Conservation (phyloP, 2,888 invertebrate genomes). For the Daptonema setosum region DNA sequence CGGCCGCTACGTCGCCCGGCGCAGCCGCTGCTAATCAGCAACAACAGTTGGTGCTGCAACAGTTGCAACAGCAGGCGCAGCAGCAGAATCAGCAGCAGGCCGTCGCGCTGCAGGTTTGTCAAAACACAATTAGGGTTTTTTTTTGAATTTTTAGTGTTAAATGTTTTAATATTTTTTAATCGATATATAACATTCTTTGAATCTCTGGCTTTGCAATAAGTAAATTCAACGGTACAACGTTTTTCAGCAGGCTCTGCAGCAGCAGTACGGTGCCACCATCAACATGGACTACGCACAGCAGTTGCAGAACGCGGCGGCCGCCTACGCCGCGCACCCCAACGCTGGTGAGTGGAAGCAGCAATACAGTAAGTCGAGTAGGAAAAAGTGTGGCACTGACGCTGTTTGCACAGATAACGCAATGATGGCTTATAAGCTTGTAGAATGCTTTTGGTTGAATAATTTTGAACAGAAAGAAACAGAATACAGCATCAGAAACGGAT, state of each 20-base stretch:
- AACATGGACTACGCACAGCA: background rate
- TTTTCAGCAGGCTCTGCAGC: background rate
- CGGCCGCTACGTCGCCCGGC: background rate
- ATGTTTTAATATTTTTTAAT: no score
- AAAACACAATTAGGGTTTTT: no score
- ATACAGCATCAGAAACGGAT: no score
- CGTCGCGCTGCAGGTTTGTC: no score
- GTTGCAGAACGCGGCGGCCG: background rate
- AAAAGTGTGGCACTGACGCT: no score
- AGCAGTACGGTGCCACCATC: background rate
- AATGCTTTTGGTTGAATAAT: background rate
- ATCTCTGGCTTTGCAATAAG: no score
- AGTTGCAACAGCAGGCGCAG: background rate
- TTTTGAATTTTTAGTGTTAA: no score
- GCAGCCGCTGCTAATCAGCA: background rate
- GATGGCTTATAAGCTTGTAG: background rate
- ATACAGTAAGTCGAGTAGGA: background rate
- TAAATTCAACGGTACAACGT: no score
- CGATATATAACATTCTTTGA: no score
- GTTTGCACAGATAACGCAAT: background rate
- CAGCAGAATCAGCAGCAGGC: background rate
- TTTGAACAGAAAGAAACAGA: no score
- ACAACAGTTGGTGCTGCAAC: background rate
- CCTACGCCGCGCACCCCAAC: slow-evolving; percentile 1
- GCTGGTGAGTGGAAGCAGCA: no score